phyloP scores from a whole-genome alignment of 2,797 vertebrate genomes.

The Semaprochilodus insignis region DNA sequence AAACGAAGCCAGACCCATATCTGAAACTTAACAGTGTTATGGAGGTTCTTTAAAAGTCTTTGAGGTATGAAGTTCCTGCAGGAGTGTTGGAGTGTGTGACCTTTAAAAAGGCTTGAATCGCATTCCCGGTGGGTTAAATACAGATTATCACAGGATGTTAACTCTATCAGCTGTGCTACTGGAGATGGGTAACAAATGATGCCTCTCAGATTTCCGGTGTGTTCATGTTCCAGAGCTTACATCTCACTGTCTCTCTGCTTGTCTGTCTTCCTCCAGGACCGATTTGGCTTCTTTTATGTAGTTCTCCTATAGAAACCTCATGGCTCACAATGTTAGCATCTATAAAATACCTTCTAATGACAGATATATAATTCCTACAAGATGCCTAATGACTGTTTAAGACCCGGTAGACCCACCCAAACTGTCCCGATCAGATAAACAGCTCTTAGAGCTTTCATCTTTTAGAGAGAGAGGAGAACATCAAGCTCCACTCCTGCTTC shows the following conservation, averaged over 20 bases:
- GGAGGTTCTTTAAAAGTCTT: neutral
- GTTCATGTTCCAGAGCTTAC: neutral
- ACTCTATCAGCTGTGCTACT: neutral
- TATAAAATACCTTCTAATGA: no score
- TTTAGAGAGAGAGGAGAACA: no score
- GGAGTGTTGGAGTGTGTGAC: neutral
- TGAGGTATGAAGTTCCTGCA: neutral
- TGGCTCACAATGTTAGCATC: no score
- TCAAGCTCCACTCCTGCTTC: no score
- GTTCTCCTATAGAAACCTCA: no score
- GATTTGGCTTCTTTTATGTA: no score
- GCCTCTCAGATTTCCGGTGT: neutral
- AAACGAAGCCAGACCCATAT: neutral
- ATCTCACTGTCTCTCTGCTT: neutral
- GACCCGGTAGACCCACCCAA: no score
- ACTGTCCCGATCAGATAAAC: no score
- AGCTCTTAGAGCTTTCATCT: no score
- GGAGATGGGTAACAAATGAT: neutral
- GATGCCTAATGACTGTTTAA: no score
- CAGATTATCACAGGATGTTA: slow-evolving; percentile 8
- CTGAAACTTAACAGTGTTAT: neutral
- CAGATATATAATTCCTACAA: no score
- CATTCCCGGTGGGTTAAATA: neutral
- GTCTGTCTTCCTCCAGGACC: neutral
- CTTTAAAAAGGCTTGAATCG: neutral